Conservation (phyloP, 2,113 vertebrate species). For the Urocynchramus pylzowi region DNA sequence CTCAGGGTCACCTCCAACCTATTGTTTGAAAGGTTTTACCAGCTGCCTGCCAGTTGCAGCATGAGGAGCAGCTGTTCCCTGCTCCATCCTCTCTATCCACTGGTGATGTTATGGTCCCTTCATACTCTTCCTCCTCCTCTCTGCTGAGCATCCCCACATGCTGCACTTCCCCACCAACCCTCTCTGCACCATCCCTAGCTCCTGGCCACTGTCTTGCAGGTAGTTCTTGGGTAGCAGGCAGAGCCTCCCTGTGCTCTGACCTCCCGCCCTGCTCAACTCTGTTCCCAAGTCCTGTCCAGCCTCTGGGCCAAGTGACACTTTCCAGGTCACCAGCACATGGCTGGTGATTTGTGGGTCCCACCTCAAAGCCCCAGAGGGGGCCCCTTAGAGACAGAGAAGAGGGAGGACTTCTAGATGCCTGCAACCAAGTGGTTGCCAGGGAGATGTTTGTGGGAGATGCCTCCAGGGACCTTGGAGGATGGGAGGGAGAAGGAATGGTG, state of each 20-base stretch:
- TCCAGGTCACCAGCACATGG: rapidly evolving
- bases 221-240: not conserved
- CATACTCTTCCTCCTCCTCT: not conserved
- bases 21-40: not conserved
- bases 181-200: not conserved
- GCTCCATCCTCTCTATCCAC: not conserved
- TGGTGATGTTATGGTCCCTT: not conserved
- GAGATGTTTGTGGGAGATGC: not conserved
- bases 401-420: not conserved
- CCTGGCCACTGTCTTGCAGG: not conserved
- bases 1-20: not conserved
- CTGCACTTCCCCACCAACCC: not conserved
- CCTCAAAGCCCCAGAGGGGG: too few species aligned
- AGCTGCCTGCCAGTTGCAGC: not conserved
- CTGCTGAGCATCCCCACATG: not conserved
- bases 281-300: not conserved
- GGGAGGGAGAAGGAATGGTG: not conserved
- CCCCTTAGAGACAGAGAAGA: not conserved
- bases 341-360: not conserved
- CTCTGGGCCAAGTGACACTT: not conserved
- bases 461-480: not conserved
- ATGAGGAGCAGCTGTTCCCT: not conserved
- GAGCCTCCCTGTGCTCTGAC: not conserved
- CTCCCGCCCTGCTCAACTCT: not conserved
- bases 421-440: not conserved